phyloP scores from a whole-genome alignment of 2,113 vertebrate genomes.

The Cervus canadensis region DNA sequence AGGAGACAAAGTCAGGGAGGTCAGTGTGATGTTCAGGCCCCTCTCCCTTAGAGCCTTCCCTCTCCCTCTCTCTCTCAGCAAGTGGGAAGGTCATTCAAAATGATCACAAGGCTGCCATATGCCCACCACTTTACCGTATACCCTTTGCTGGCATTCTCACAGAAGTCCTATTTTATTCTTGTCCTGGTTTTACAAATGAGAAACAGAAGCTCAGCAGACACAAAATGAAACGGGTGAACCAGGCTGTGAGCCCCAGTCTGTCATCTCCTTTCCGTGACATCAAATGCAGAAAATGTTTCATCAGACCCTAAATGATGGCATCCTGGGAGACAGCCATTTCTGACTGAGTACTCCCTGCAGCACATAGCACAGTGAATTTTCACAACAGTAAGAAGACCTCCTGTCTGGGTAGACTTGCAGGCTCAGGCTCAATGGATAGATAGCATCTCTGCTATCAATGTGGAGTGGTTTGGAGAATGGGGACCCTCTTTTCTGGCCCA shows the following conservation, averaged over 20 bases:
- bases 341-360: background rate
- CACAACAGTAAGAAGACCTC: background rate
- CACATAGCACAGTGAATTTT: background rate
- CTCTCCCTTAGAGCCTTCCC: background rate
- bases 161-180: background rate
- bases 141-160: background rate
- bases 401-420: background rate
- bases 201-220: background rate
- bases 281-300: background rate
- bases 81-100: background rate
- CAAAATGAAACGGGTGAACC: background rate
- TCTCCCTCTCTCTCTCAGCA: background rate
- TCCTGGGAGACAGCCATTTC: background rate
- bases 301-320: background rate
- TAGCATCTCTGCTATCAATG: background rate
- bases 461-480: background rate
- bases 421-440: too few relatives aligned
- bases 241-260: background rate
- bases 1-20: background rate
- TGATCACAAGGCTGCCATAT: background rate
- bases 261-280: background rate
- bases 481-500: background rate
- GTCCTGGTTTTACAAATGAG: background rate
- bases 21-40: background rate
- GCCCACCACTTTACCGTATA: fast-evolving